A percentile compares a stretch with the other conserved stretches of the same genome.
Conservation (phyloP, 2,797 vertebrate genomes). For the Picus viridis region DNA sequence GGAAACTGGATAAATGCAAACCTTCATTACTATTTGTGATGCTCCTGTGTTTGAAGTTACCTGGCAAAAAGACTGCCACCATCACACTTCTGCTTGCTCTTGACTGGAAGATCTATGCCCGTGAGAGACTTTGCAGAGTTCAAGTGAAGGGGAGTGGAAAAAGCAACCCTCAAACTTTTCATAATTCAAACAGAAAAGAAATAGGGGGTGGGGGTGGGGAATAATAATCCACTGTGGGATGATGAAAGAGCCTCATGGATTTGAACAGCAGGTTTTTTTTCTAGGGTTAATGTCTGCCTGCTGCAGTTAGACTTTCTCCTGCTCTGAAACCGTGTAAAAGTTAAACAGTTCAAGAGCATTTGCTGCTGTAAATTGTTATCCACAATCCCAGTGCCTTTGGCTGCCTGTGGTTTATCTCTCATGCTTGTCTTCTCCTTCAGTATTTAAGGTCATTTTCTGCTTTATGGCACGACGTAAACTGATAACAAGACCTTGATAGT, state of each 20-base stretch:
- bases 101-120: neutral
- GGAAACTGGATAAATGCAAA: neutral
- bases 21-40: neutral
- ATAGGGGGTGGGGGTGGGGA: no score
- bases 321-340: conserved; percentile 20
- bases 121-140: neutral
- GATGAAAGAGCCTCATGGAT: conserved; percentile 2
- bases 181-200: neutral
- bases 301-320: conserved; percentile 40
- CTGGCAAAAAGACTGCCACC: neutral
- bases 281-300: conserved; percentile 24
- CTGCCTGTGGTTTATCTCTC: conserved; percentile 38
- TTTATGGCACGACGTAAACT: conserved; percentile 46
- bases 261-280: neutral
- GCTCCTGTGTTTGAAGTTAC: neutral
- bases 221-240: neutral
- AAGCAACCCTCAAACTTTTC: neutral
- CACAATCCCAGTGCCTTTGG: neutral
- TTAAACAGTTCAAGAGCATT: conserved; percentile 36
- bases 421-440: neutral
- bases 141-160: neutral
- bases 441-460: conserved; percentile 37
- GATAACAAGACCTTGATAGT: neutral
- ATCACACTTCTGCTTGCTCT: neutral
- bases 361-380: conserved; percentile 41